phyloP scores from a whole-genome alignment of 2,888 invertebrate species.

The Rhagium mordax region DNA sequence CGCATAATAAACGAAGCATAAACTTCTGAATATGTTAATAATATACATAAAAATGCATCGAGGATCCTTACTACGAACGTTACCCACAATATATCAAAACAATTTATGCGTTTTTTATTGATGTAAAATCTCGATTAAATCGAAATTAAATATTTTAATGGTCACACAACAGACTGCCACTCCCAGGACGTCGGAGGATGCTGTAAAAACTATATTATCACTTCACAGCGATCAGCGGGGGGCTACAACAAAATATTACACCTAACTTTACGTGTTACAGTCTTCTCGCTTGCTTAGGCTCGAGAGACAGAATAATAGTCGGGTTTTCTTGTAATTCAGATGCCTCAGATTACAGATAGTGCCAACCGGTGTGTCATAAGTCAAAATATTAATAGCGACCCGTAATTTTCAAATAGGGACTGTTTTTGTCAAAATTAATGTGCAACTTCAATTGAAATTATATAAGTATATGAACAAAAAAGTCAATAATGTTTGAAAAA shows the following conservation, averaged over 20 bases:
- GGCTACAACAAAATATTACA: constrained; percentile 66
- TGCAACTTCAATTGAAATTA: no score
- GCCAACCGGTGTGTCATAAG: constrained; percentile 44
- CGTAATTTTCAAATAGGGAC: neutral
- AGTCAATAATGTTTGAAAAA: no score
- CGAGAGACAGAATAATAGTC: constrained; percentile 47
- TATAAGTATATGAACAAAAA: no score
- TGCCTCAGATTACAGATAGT: constrained; percentile 53
- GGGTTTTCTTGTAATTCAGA: constrained; percentile 52
- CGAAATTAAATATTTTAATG: constrained; percentile 67
- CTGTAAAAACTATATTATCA: constrained; percentile 69
- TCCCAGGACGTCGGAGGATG: constrained; percentile 62
- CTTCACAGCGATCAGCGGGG: constrained; percentile 65
- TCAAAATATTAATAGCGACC: constrained; percentile 48
- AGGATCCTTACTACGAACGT: constrained; percentile 34
- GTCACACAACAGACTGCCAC: constrained; percentile 59
- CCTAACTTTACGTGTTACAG: constrained; percentile 40
- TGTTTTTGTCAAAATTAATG: neutral
- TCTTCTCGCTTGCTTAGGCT: constrained; percentile 6
- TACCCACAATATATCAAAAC: constrained; percentile 59
- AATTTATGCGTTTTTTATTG: constrained; percentile 68
- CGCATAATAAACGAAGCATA: constrained; percentile 50
- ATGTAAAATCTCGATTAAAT: constrained; percentile 68
- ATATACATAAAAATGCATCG: constrained; percentile 48
- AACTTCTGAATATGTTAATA: constrained; percentile 54